phyloP scores from a whole-genome alignment of 1,140 invertebrate genomes.

The Ips nitidus region DNA sequence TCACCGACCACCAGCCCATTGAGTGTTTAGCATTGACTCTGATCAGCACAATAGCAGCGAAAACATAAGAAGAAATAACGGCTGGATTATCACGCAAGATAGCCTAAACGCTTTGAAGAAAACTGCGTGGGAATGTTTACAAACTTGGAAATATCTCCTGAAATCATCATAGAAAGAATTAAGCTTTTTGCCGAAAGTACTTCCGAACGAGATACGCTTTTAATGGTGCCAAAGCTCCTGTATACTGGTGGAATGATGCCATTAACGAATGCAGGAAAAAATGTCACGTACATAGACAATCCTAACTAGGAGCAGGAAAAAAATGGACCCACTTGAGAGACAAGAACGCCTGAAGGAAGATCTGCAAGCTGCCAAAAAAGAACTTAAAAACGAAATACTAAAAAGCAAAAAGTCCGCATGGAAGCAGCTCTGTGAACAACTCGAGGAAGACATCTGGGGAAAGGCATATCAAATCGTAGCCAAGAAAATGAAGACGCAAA shows the following conservation, averaged over 20 bases:
- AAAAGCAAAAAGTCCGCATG: neutral
- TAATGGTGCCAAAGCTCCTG: neutral
- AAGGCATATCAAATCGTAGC: neutral
- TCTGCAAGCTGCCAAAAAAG: neutral
- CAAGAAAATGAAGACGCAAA: neutral
- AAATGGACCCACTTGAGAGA: neutral
- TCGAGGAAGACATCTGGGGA: neutral
- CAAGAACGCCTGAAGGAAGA: neutral
- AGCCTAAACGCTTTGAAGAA: neutral
- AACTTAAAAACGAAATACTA: neutral
- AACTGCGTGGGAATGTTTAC: neutral
- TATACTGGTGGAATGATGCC: neutral
- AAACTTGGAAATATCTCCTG: neutral
- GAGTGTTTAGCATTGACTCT: too few relatives aligned
- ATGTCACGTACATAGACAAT: neutral
- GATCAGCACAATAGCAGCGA: neutral
- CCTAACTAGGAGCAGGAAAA: neutral
- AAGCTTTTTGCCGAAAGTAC: neutral
- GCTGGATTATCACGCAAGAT: neutral
- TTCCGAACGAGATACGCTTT: neutral
- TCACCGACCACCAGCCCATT: neutral
- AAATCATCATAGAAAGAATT: neutral
- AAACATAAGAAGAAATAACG: neutral
- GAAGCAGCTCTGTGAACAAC: constrained; percentile 6
- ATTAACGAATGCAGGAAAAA: neutral